phyloP scores from a whole-genome alignment of 1,140 invertebrate species.

The Brachionus asplanchnoidis region DNA sequence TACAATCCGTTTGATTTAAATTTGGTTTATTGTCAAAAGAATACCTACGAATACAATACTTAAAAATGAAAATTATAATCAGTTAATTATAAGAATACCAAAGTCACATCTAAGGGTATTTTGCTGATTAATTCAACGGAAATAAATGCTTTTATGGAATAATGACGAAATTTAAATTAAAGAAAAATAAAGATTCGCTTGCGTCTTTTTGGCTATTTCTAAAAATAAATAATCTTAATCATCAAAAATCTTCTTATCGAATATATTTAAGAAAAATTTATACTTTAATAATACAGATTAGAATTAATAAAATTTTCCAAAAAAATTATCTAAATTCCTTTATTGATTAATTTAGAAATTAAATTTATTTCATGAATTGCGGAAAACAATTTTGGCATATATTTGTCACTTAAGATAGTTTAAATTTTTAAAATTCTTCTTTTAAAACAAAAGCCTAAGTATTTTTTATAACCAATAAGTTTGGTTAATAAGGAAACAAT shows the following conservation, averaged over 20 bases:
- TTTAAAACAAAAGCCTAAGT: neutral
- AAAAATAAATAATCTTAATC: neutral
- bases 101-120: neutral
- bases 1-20: neutral
- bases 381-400: neutral
- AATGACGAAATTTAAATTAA: neutral
- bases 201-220: neutral
- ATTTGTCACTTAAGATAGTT: neutral
- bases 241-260: neutral
- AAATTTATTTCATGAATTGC: neutral
- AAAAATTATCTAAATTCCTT: neutral
- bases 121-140: neutral
- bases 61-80: neutral
- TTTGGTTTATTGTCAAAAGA: neutral
- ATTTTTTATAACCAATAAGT: neutral
- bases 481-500: neutral
- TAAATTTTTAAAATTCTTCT: neutral
- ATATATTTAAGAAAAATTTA: neutral
- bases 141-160: neutral
- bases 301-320: neutral
- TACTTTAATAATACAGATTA: neutral
- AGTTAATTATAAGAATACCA: neutral
- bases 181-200: neutral
- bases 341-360: neutral
- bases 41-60: neutral